Evolutionary conservation across 2,113 vertebrate species (phyloP), one percentile per base, ranked within the genome.

Genomic region (Rhinolophus sinicus): DNA sequence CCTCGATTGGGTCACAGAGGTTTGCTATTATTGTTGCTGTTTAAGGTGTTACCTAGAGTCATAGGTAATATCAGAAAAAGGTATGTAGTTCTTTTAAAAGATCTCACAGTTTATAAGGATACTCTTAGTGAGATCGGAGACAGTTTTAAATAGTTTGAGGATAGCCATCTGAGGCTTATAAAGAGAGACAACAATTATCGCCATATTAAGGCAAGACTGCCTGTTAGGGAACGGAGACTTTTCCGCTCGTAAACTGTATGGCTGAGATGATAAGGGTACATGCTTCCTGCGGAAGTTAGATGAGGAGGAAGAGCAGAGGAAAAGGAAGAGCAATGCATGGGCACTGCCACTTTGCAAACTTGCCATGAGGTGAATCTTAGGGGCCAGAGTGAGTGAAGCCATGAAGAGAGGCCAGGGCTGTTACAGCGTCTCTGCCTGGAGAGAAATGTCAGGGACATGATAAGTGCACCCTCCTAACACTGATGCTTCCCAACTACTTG

Each of bases 211-310:
- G 44, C 67, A 72, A 72, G 62, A 52, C 6, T 47, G 44, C 5
- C 72, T 40, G 44, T 13, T 26, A 52, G 19, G 6, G 19, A 82
- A 8, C 50, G 40, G 30, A 35, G 35, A 73, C 21, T 67, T 85
- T 6, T 60, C 3, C 0, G 0, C 18, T 30, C 33, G 18, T 6
- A 35, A 26, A 8, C 26, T 28, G 1, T 6, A 10, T 28, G 56
- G 6, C 11, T 33, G 15, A 65, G 56, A 52, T 21, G 26, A 77
- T 24, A 56, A 44, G 40, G 13, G 13, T 35, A 70, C 0, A 0
- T 9, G 69, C 15, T 22, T 33, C 62, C 9, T 44, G 30, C 21
- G 75, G 11, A 35, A 16, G 22, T 19, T 35, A 1, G 38, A 12
- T 69, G 28, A 38, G 38, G 14, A 52, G 10, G 14, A 75, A n/a